Conservation (phyloP, 2,797 vertebrate species). For the Siniperca scherzeri region DNA sequence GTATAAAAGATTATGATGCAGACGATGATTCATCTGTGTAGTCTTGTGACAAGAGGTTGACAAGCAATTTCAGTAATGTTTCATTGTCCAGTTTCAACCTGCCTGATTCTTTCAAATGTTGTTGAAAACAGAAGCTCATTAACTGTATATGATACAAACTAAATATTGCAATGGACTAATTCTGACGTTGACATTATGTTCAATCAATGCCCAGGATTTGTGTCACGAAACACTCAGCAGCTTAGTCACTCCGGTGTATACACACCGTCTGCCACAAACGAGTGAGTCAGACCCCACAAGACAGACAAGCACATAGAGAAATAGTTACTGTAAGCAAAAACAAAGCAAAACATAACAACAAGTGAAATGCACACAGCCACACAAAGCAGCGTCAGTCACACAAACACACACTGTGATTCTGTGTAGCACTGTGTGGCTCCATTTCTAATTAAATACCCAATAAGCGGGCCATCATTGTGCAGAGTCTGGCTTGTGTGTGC, state of each 20-base stretch:
- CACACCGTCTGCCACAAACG: slow-evolving; percentile 30
- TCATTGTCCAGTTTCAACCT: background rate
- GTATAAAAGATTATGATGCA: slow-evolving; percentile 19
- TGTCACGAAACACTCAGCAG: slow-evolving; percentile 9
- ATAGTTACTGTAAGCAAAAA: slow-evolving; percentile 38
- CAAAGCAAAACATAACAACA: slow-evolving; percentile 16
- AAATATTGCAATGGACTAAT: background rate
- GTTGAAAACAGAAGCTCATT: background rate
- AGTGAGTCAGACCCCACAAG: slow-evolving; percentile 49
- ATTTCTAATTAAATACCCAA: slow-evolving; percentile 38
- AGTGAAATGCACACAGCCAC: background rate
- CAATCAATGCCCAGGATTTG: background rate
- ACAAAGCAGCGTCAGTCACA: background rate
- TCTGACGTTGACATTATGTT: background rate
- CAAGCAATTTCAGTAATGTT: background rate
- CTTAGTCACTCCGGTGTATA: slow-evolving; percentile 34
- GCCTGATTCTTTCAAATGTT: background rate
- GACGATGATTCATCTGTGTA: slow-evolving; percentile 8
- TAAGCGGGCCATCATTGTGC: slow-evolving; percentile 9
- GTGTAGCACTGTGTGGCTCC: background rate
- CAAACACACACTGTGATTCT: background rate
- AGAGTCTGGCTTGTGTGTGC: slow-evolving; percentile 13
- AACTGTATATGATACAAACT: background rate
- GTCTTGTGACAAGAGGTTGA: background rate
- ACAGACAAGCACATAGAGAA: slow-evolving; percentile 44